A percentile compares a stretch with the other conserved stretches of the same genome.
Conservation (phyloP, 2,113 vertebrate genomes). For the Pardalotus punctatus region DNA sequence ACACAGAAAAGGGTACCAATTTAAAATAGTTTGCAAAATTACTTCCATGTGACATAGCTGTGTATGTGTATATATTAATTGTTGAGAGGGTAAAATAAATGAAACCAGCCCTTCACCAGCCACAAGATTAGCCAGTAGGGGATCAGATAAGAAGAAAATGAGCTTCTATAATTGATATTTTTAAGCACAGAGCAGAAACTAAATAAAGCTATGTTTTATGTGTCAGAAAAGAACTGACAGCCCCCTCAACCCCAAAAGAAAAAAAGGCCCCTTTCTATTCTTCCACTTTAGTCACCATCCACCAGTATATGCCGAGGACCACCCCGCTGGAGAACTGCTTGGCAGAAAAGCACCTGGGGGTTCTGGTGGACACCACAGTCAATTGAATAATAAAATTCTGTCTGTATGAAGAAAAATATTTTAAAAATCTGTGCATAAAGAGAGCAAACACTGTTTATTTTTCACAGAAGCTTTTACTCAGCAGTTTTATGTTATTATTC, state of each 20-base stretch:
- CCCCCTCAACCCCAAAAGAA: not conserved
- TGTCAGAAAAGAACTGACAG: not conserved
- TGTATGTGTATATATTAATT: not conserved
- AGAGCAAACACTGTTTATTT: not conserved
- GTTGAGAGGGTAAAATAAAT: not conserved
- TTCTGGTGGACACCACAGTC: not conserved
- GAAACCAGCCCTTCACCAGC: not conserved
- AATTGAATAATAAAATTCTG: not conserved
- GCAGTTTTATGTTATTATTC: not conserved
- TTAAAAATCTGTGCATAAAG: not conserved
- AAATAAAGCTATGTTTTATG: not conserved
- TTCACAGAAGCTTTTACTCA: not conserved
- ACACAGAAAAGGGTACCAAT: not conserved
- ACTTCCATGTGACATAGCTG: not conserved
- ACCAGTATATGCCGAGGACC: not conserved
- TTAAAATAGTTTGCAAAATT: not conserved
- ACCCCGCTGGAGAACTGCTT: not conserved
- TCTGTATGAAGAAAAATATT: not conserved
- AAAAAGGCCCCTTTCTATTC: not conserved
- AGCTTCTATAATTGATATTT: not conserved
- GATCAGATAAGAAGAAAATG: constrained; percentile 21
- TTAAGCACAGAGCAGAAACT: not conserved
- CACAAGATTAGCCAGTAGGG: not conserved
- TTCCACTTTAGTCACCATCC: not conserved
- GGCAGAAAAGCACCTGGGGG: not conserved